Conservation (phyloP, 2,888 invertebrate genomes). For the Scaptomyza reducta region DNA sequence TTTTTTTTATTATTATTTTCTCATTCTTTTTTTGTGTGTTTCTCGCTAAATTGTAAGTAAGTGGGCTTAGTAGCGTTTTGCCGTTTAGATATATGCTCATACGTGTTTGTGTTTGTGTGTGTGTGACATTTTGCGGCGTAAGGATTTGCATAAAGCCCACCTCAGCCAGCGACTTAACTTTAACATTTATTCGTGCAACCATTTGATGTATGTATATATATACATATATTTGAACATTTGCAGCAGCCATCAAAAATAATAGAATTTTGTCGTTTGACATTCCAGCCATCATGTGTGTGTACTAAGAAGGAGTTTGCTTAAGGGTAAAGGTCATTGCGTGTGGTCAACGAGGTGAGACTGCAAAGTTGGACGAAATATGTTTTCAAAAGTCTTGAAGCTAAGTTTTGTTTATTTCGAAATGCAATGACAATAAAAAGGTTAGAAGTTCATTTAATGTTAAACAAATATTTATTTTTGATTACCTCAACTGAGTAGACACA, state of each 20-base stretch:
- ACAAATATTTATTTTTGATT: too few species aligned
- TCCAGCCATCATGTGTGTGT: neutral
- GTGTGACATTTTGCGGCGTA: constrained; percentile 50
- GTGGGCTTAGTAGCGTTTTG: constrained; percentile 78
- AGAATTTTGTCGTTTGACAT: constrained; percentile 19
- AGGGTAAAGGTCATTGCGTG: constrained; percentile 56
- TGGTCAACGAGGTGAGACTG: constrained; percentile 3
- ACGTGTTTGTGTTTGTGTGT: constrained; percentile 22
- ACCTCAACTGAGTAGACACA: too few species aligned
- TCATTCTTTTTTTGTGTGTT: constrained; percentile 33
- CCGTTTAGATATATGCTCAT: constrained; percentile 56
- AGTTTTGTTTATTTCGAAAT: too few species aligned
- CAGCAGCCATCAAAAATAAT: constrained; percentile 13
- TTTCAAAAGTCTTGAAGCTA: too few species aligned
- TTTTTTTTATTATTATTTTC: constrained; percentile 50
- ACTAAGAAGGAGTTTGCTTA: neutral
- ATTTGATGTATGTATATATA: constrained; percentile 51
- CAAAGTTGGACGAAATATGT: neutral
- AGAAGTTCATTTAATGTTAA: too few species aligned
- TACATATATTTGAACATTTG: constrained; percentile 39
- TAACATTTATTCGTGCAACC: constrained; percentile 56
- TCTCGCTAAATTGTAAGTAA: constrained; percentile 76
- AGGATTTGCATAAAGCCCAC: constrained; percentile 75
- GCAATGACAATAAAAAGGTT: too few species aligned
- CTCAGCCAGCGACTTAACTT: constrained; percentile 61